Evolutionary conservation across 2,797 vertebrate genomes (phyloP).

Genomic region (Sebastes vulpes): DNA sequence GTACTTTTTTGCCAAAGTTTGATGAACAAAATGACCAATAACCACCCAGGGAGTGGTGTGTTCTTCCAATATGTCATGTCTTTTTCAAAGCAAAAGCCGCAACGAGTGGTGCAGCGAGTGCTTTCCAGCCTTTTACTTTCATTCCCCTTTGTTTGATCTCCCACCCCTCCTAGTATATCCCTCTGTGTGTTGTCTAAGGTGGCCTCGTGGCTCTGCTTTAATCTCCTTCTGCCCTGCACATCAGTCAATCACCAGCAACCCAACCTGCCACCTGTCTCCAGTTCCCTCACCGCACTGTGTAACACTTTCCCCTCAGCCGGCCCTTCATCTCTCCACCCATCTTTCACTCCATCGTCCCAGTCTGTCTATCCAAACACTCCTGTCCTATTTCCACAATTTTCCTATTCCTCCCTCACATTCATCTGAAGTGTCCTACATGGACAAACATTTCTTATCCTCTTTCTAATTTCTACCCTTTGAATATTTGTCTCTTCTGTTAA

Average conservation of each 20-base stretch:
- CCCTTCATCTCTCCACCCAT: constrained; percentile 42
- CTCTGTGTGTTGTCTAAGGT: constrained; percentile 42
- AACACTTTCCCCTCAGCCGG: constrained; percentile 56
- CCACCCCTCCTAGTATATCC: background rate
- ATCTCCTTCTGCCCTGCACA: constrained; percentile 67
- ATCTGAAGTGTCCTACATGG: background rate
- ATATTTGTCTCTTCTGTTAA: constrained; percentile 29
- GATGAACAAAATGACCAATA: background rate
- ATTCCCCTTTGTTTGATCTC: constrained; percentile 10
- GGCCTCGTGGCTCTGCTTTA: constrained; percentile 67
- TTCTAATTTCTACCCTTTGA: constrained; percentile 18
- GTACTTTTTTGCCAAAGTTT: background rate
- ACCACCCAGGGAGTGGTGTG: background rate
- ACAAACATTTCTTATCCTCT: background rate
- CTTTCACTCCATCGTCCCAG: constrained; percentile 4
- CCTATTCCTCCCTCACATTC: background rate
- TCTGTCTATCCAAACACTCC: background rate
- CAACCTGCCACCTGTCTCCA: constrained; percentile 63
- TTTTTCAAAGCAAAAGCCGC: background rate
- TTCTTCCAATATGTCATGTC: background rate
- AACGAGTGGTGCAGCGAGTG: background rate
- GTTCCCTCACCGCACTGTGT: constrained; percentile 21
- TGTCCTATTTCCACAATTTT: constrained; percentile 6
- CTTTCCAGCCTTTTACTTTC: background rate
- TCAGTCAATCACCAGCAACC: constrained; percentile 67